Percentiles rank a stretch among this genome's conserved stretches.
These are phyloP conservation scores for Vesta saturnalis DNA, from an alignment of 2,888 invertebrate species.

Conservation along the genomic window DNA sequence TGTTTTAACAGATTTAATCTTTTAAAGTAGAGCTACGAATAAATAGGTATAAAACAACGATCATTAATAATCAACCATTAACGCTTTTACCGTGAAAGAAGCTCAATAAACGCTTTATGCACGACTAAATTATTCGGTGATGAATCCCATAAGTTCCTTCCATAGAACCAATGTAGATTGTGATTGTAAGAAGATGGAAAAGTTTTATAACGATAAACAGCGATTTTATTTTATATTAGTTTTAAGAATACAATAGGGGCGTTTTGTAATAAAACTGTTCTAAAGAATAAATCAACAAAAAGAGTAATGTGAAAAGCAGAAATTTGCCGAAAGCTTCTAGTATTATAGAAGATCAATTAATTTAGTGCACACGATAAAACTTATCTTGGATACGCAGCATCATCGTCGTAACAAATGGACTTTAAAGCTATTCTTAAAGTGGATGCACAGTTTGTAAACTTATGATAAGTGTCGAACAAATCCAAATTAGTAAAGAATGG, in stretches of 20 bases:
- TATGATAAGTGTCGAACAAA: conserved; percentile 27
- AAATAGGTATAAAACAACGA: neutral
- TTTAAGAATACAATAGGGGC: conserved; percentile 19
- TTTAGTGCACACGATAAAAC: conserved; percentile 39
- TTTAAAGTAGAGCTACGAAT: too few relatives aligned
- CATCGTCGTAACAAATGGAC: conserved; percentile 39
- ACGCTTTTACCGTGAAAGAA: neutral
- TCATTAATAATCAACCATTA: neutral
- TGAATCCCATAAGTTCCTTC: neutral
- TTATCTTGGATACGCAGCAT: conserved; percentile 38
- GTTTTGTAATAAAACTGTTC: conserved; percentile 25
- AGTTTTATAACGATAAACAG: conserved; percentile 16
- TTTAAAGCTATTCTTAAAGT: conserved; percentile 39
- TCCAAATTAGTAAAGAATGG: conserved; percentile 25
- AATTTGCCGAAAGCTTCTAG: conserved; percentile 34
- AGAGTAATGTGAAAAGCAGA: conserved; percentile 31
- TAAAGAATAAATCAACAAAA: conserved; percentile 33
- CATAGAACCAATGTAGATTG: neutral
- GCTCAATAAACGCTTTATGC: neutral
- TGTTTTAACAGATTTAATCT: too few relatives aligned
- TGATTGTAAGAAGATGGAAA: conserved; percentile 17
- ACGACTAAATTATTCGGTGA: neutral
- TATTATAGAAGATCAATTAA: conserved; percentile 39
- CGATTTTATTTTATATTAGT: conserved; percentile 19
- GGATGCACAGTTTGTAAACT: conserved; percentile 36